phyloP scores from a whole-genome alignment of 2,113 vertebrate species.

The Haemorhous mexicanus region DNA sequence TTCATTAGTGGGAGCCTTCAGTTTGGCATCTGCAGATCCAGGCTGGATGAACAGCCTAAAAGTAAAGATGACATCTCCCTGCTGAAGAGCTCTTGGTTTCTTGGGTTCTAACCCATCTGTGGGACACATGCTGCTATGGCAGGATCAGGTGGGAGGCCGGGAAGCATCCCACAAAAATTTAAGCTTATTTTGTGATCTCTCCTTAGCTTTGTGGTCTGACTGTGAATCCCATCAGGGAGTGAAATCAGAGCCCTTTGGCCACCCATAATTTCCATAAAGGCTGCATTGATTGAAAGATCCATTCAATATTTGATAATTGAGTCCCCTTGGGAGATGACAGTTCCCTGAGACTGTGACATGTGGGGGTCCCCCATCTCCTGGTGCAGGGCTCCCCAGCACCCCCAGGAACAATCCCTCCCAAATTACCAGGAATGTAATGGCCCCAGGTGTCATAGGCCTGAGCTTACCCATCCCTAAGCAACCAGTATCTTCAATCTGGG shows the following conservation, averaged over 20 bases:
- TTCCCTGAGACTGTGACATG: rapidly evolving
- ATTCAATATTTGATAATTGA: neutral
- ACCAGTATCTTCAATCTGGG: rapidly evolving
- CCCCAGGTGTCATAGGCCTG: rapidly evolving
- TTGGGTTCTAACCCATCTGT: neutral
- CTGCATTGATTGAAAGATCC: neutral
- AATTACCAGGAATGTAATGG: neutral
- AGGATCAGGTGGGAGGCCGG: rapidly evolving
- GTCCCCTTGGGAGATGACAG: rapidly evolving
- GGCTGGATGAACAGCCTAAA: neutral
- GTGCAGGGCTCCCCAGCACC: neutral
- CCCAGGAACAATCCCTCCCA: rapidly evolving
- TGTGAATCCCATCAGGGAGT: rapidly evolving
- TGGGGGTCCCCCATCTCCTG: rapidly evolving
- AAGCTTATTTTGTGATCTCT: neutral
- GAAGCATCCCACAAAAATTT: neutral
- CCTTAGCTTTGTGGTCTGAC: neutral
- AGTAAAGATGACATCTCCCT: neutral
- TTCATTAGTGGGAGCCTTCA: rapidly evolving
- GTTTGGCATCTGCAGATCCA: neutral
- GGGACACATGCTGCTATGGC: rapidly evolving
- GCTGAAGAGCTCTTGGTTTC: neutral
- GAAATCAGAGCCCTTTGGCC: neutral
- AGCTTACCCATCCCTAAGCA: neutral
- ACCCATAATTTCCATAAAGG: neutral